phyloP scores from a whole-genome alignment of 2,113 vertebrate species.

The Melanostigma gelatinosum region DNA sequence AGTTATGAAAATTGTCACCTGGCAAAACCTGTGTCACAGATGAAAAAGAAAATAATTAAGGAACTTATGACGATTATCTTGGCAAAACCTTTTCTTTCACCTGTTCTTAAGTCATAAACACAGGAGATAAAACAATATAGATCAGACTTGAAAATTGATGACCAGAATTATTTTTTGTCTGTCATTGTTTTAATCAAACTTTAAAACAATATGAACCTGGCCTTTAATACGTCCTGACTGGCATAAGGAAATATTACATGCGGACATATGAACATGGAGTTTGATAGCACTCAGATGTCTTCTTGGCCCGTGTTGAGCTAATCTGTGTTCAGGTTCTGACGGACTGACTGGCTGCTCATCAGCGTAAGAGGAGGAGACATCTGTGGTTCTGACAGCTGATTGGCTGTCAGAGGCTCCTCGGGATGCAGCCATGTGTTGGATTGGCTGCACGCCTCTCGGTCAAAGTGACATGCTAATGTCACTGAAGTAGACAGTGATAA shows the following conservation, averaged over 20 bases:
- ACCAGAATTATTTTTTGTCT: background rate
- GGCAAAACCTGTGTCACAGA: no score
- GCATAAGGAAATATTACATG: background rate
- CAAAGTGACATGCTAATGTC: slow-evolving; percentile 67
- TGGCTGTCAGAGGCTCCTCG: slow-evolving; percentile 57
- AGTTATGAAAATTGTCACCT: no score
- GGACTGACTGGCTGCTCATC: slow-evolving; percentile 48
- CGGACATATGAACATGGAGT: background rate
- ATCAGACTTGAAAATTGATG: no score
- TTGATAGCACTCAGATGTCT: slow-evolving; percentile 11
- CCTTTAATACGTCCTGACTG: background rate
- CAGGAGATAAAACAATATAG: no score
- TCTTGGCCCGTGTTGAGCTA: background rate
- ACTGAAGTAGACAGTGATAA: slow-evolving; percentile 73
- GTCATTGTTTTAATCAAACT: background rate
- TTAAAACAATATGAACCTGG: background rate
- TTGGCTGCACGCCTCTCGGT: slow-evolving; percentile 76
- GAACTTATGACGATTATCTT: no score
- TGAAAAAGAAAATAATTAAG: no score
- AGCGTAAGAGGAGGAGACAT: slow-evolving; percentile 77
- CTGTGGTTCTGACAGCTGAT: slow-evolving; percentile 71
- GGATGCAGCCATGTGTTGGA: slow-evolving; percentile 77
- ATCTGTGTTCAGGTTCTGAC: slow-evolving; percentile 34
- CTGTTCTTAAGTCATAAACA: no score
- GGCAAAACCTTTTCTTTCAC: background rate